Base-by-base conservation (phyloP, 2,797 vertebrate species). In the Labeo calbasu region DNA sequence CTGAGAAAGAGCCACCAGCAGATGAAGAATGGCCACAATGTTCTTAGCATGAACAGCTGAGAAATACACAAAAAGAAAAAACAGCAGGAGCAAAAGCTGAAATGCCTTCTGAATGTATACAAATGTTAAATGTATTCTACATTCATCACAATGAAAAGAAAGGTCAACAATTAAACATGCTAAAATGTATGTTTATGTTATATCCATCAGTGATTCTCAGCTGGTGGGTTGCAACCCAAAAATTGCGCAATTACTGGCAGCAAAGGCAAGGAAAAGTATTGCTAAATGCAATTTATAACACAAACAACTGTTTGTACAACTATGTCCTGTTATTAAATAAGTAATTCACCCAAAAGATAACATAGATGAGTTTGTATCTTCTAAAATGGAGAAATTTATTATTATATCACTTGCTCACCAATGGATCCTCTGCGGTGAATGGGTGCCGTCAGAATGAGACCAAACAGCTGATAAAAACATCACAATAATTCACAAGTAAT, bases 41-140 rank as follows among this genome's bases (percentile, higher is more conserved):
- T 97, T 99, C 93, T 99, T 99, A 40, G 97, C 97, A 82, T 99
- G 98, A 88, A 99, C 96, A 83, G 96, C 98, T 99, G 1, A 9
- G 10, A 40, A 50, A 77, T 43, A 43, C 13, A 59, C 12, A 57
- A 23, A 36, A 13, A 21, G 28, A 43, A 57, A 40, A 57, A 76
- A 76, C 53, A 57, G 53, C 72, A 76, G 53, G 6, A 75, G 46
- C 23, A 50, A 28, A 17, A 72, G 36, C 12, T 70, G 5, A 70
- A 21, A 53, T 28, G 46, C 14, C 68, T 25, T 50, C 13, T 10
- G 14, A 71, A 71, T 72, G 3, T 72, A 15, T 17, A 17, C 3
- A 4, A 4, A 25, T 50, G 13, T 10, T 50, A 17, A 25, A 50
- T 6, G 15, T 23, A 71, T 72, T 66, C 14, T 32, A 36, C 63